Conservation (phyloP, 1,140 invertebrate genomes). For the Archivesica marissinica region DNA sequence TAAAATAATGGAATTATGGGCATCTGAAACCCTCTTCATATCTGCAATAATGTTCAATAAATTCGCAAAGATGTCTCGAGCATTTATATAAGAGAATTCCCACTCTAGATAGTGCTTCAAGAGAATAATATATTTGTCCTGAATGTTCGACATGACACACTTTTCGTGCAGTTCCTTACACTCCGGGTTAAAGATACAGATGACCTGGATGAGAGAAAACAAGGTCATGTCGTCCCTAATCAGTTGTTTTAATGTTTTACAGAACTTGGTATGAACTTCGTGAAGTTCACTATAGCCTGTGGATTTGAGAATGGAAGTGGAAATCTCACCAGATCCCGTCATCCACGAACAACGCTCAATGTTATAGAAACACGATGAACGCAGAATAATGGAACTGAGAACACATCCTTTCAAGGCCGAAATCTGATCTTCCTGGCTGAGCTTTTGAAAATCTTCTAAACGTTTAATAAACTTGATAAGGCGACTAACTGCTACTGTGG, state of each 20-base stretch:
- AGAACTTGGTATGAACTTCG: conserved; percentile 80
- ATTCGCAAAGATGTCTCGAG: conserved; percentile 84
- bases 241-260: conserved; percentile 77
- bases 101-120: conserved; percentile 94
- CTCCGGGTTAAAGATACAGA: conserved; percentile 94
- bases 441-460: conserved; percentile 74
- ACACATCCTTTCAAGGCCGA: conserved; percentile 75
- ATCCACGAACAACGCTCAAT: conserved; percentile 78
- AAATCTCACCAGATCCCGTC: conserved; percentile 77
- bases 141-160: conserved; percentile 87
- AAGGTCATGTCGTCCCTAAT: conserved; percentile 85
- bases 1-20: conserved; percentile 93
- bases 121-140: conserved; percentile 96
- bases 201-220: conserved; percentile 94
- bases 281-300: conserved; percentile 81
- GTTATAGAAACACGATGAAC: conserved; percentile 77
- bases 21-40: conserved; percentile 92
- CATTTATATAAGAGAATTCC: conserved; percentile 86
- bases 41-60: conserved; percentile 94
- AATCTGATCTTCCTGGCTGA: conserved; percentile 78
- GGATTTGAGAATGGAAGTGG: conserved; percentile 79
- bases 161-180: conserved; percentile 91
- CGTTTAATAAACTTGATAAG: conserved; percentile 79
- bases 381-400: conserved; percentile 74
- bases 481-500: conserved; percentile 74